Evolutionary conservation across 35 echinoderm and acorn worm genomes (phyloP).

Genomic region (Eucidaris tribuloides): DNA sequence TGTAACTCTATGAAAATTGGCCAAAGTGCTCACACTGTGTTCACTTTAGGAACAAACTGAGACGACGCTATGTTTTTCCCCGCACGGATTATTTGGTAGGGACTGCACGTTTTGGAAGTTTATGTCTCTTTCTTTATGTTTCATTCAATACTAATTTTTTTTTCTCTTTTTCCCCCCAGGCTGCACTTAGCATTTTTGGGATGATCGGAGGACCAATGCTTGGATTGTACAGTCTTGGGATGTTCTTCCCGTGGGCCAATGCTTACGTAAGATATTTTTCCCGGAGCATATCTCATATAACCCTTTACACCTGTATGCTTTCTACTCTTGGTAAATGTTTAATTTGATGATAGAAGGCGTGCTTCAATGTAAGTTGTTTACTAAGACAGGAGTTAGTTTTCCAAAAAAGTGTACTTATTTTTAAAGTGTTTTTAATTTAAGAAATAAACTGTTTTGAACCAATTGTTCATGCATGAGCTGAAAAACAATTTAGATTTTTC

Average conservation of each 20-base stretch:
- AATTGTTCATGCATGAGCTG: no score
- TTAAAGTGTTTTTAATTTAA: no score
- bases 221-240: conserved; percentile 60
- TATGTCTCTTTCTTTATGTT: neutral
- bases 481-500: no score
- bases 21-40: no score
- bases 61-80: neutral
- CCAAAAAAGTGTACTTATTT: no score
- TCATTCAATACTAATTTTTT: neutral
- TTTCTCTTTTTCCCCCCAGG: conserved; percentile 16
- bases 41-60: neutral
- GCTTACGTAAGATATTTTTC: conserved; percentile 51
- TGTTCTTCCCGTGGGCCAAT: conserved; percentile 78
- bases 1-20: no score
- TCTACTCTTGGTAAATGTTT: neutral
- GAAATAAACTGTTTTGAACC: no score
- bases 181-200: conserved; percentile 65
- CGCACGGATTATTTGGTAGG: neutral
- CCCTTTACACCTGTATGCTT: neutral
- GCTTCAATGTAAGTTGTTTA: neutral
- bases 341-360: neutral
- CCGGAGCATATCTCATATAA: neutral
- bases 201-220: conserved; percentile 73
- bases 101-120: neutral
- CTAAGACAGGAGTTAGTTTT: no score